These are phyloP conservation scores for Argynnis bischoffii DNA, from an alignment of 2,888 invertebrate genomes.

Conservation along the genomic window DNA sequence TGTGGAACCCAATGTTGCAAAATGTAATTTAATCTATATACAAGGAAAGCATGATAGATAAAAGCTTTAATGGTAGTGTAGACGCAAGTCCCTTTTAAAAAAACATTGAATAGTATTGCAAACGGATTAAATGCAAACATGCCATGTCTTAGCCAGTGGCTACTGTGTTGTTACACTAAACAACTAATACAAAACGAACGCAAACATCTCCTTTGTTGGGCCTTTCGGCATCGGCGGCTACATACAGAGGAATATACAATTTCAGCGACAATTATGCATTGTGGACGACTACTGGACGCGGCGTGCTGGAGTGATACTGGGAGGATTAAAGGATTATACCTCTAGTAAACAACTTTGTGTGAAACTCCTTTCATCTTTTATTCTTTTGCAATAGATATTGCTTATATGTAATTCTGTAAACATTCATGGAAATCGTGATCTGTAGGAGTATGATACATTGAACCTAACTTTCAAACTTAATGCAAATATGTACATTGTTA, in stretches of 20 bases:
- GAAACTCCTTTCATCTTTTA: constrained; percentile 58
- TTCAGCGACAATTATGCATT: constrained; percentile 68
- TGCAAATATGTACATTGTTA: background rate
- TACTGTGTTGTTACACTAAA: constrained; percentile 68
- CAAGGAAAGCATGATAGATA: constrained; percentile 13
- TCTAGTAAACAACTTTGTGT: constrained; percentile 62
- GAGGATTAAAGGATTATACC: constrained; percentile 73
- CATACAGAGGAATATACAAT: constrained; percentile 53
- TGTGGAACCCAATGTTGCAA: no score
- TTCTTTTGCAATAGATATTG: constrained; percentile 40
- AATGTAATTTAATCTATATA: background rate
- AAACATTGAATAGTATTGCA: constrained; percentile 67
- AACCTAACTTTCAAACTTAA: background rate
- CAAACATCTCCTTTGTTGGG: constrained; percentile 72
- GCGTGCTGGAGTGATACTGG: constrained; percentile 66
- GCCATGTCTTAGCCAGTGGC: constrained; percentile 53
- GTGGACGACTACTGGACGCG: constrained; percentile 49
- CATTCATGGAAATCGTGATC: constrained; percentile 28
- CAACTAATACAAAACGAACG: constrained; percentile 69
- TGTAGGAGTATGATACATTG: background rate
- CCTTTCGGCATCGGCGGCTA: constrained; percentile 50
- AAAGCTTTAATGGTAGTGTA: constrained; percentile 19
- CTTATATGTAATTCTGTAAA: constrained; percentile 11
- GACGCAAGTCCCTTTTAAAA: constrained; percentile 55
- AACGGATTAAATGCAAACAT: constrained; percentile 78